Percentiles rank a stretch among this genome's conserved stretches.
Conservation (phyloP, 2,113 vertebrate genomes). For the Triplophysa rosa region DNA sequence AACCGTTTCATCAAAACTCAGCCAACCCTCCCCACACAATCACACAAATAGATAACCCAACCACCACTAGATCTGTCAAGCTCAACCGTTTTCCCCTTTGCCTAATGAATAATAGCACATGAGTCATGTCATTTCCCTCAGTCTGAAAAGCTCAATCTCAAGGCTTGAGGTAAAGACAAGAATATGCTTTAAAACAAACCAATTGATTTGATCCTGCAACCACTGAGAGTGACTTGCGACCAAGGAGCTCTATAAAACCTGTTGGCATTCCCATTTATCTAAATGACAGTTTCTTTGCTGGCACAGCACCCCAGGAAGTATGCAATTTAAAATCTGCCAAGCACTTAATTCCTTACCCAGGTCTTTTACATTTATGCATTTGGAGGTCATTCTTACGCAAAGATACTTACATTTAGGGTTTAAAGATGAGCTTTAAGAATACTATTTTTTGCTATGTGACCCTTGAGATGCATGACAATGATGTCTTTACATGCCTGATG, state of each 20-base stretch:
- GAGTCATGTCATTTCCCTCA: not conserved
- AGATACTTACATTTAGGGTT: no score
- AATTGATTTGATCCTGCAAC: not conserved
- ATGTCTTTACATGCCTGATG: no score
- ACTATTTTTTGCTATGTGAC: no score
- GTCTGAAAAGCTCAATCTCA: not conserved
- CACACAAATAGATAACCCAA: constrained; percentile 57
- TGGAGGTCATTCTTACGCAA: no score
- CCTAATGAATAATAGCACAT: constrained; percentile 41
- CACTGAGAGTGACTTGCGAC: not conserved
- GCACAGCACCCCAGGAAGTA: not conserved
- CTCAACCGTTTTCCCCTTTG: constrained; percentile 16
- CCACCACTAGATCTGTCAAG: constrained; percentile 39
- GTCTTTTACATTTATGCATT: no score
- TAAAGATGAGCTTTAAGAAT: no score
- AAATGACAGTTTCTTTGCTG: not conserved
- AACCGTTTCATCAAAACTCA: constrained; percentile 45
- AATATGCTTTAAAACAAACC: constrained; percentile 14
- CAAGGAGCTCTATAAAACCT: not conserved
- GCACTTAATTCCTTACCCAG: no score
- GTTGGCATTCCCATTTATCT: constrained; percentile 11
- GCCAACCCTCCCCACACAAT: constrained; percentile 54
- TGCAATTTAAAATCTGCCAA: not conserved
- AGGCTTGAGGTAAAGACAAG: not conserved
- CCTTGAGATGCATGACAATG: no score